Conservation (phyloP, 2,888 invertebrate species). For the Papilio demoleus region DNA sequence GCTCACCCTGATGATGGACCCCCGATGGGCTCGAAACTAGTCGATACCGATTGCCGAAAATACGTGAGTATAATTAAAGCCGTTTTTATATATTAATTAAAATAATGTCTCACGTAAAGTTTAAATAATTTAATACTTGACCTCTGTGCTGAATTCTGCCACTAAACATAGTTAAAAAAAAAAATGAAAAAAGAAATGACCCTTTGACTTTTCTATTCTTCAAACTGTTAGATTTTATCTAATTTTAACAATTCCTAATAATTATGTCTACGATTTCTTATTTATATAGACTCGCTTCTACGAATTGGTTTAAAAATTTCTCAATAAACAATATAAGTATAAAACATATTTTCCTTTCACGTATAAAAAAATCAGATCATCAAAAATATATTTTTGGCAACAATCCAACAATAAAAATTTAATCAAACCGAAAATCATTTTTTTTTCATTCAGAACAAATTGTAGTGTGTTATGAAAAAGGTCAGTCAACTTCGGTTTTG, state of each 20-base stretch:
- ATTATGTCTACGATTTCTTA: not conserved
- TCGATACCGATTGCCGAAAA: too few relatives aligned
- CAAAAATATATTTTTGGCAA: not conserved
- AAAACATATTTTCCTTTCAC: not conserved
- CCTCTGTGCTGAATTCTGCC: too few relatives aligned
- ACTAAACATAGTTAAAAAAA: too few relatives aligned
- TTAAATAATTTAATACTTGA: too few relatives aligned
- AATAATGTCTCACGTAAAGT: too few relatives aligned
- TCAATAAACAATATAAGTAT: not conserved
- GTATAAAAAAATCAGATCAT: not conserved
- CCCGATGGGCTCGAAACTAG: too few relatives aligned
- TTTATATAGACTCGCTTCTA: not conserved
- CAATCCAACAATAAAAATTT: constrained; percentile 6
- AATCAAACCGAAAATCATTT: constrained; percentile 8
- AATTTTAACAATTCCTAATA: not conserved
- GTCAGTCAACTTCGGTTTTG: constrained; percentile 22
- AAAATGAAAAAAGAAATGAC: too few relatives aligned
- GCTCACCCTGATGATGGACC: too few relatives aligned
- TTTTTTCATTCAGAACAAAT: not conserved
- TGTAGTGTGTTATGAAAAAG: constrained; percentile 19
- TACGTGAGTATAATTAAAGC: too few relatives aligned
- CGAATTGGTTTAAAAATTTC: not conserved
- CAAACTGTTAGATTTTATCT: too few relatives aligned
- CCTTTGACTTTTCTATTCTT: too few relatives aligned
- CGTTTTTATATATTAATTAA: too few relatives aligned